These are phyloP conservation scores for Calliopsis andreniformis DNA, from an alignment of 1,140 invertebrate genomes.

Conservation along the genomic window DNA sequence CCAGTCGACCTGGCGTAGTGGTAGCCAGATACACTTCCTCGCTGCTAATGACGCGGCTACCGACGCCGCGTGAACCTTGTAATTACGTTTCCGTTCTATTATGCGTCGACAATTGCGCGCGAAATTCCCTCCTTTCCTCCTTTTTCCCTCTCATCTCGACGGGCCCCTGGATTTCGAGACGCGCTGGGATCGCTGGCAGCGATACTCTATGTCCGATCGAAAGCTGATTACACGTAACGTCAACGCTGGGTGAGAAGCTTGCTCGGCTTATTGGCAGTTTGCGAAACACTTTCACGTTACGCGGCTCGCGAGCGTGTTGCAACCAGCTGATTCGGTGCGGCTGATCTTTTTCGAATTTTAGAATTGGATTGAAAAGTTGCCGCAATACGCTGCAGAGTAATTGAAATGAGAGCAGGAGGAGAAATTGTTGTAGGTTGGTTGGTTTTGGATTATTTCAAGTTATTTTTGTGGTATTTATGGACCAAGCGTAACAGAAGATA, in stretches of 20 bases:
- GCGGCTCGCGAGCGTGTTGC: not conserved
- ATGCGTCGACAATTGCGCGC: constrained; percentile 44
- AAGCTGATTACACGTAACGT: constrained; percentile 46
- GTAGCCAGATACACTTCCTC: constrained; percentile 57
- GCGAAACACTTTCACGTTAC: constrained; percentile 8
- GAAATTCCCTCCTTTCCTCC: constrained; percentile 28
- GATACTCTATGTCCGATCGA: constrained; percentile 4
- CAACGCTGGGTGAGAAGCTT: constrained; percentile 35
- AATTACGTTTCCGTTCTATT: constrained; percentile 66
- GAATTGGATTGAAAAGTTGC: too few species aligned
- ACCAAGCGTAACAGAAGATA: too few species aligned
- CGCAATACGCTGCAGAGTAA: too few species aligned
- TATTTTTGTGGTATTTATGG: too few species aligned
- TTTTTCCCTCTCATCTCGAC: not conserved
- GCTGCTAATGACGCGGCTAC: constrained; percentile 64
- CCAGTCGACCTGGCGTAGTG: constrained; percentile 37
- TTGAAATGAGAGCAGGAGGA: too few species aligned
- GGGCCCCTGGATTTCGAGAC: too few species aligned
- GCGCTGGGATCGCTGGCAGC: too few species aligned
- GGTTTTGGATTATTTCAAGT: too few species aligned
- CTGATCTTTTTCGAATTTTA: too few species aligned
- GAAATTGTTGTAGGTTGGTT: too few species aligned
- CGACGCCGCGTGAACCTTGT: constrained; percentile 55
- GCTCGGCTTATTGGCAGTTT: constrained; percentile 51
- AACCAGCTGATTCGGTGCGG: too few species aligned